Evolutionary conservation across 1,140 invertebrate genomes (phyloP), one percentile per base, ranked within the genome.

Genomic region (Euwallacea similis): DNA sequence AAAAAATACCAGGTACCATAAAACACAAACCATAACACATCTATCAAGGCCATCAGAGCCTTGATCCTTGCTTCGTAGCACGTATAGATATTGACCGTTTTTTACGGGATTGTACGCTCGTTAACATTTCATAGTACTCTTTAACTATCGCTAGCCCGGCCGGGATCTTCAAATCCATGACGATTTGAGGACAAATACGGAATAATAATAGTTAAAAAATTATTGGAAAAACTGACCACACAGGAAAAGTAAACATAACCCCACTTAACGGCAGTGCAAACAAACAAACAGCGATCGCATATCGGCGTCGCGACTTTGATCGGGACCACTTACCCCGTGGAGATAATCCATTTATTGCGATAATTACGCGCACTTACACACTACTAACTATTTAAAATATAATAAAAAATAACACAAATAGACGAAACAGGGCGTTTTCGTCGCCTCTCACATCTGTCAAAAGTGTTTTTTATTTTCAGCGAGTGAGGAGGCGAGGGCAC

Each of bases 371-470:
- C 13, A 50, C 9, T 50, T 50, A 50, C 9, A 10, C 13, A 13
- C 9, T 50, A 50, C 9, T 2, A 50, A 50, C 46, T 50, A 11
- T 10, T 50, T 50, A 11, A 50, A 50, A 50, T 50, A 13, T 13
- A 50, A 50, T 11, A 56, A 56, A 3, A 56, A 16, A 16, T 16
- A 56, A 2, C 10, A 56, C 16, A 43, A 66, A 33, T 7, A 66
- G 21, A 66, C 53, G 10, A 42, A 66, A 66, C 50, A 42, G 63
- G 63, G 63, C 63, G 63, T 66, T 54, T 66, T 66, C 63, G 42
- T 42, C 21, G 11, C 1, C n/a, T 13, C 10, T 58, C 55, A 9
- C 42, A 11, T 7, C 42, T 61, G 59, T 61, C 42, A 61, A 42
- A 42, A 61, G 9, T 33, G n/a, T 2, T 58, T 58, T 9, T 58